Base-by-base conservation (phyloP, 2,113 vertebrate genomes). In the Anser brachyrhynchus region DNA sequence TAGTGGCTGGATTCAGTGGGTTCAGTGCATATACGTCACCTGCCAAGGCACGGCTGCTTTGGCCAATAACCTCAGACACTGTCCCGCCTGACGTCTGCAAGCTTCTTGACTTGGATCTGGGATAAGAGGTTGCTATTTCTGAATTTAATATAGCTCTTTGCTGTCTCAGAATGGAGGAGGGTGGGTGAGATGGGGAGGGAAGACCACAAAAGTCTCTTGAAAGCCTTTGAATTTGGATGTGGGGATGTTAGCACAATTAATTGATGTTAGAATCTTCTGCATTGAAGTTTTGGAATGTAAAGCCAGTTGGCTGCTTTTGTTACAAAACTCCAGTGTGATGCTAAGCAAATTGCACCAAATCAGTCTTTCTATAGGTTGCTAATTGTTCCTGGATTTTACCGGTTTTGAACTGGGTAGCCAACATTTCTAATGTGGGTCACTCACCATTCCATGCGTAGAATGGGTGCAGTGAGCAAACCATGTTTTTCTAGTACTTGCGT, bases 81-180 rank as follows among this genome's bases (percentile, higher is more conserved):
- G 10, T 89, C 54, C 9, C 0, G 0, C 55, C 28, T 41, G 21
- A 4, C 28, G 25, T 23, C 79, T 77, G 16, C 46, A 49, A 37
- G 33, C 25, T 77, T 76, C 55, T 55, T 91, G 49, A 66, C 19
- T 66, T 52, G 4, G 44, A 51, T 71, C n/a, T 2, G 10, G 84
- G 69, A 73, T 46, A 84, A 66, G 37, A 84, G 5, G 72, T 77
- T 82, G 29, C 21, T 80, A 7, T 94, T 84, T 66, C 18, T 72
- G 84, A 80, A 79, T 35, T 69, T 76, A n/a, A 29, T 73, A 5
- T 10, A 55, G 12, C 9, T 70, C 4, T 91, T 69, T 64, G 6
- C 19, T 81, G 13, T 19, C 87, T 78, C 61, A 54, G 41, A 91
- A 64, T 37, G 41, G 13, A 25, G 49, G 49, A 23, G 49, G 49